Evolutionary conservation across 1,140 invertebrate genomes (phyloP).

Genomic region (Drosophila sulfurigaster): DNA sequence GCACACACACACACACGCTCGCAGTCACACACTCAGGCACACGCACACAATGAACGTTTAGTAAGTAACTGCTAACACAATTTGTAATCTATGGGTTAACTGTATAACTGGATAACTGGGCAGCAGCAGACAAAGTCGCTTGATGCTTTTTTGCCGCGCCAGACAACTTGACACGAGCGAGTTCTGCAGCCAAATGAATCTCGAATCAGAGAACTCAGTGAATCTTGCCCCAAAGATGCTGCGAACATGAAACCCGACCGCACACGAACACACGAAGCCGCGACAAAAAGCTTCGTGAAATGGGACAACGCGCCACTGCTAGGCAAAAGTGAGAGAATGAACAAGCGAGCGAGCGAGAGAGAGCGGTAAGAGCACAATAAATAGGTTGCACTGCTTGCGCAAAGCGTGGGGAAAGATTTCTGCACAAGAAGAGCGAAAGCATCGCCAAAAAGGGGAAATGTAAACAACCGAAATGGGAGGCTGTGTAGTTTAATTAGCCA

Average conservation of each 20-base stretch:
- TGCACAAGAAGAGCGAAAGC: conserved; percentile 14
- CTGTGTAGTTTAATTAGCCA: conserved; percentile 81
- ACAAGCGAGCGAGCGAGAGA: conserved; percentile 11
- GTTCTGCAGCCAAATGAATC: conserved; percentile 83
- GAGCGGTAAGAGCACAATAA: not conserved
- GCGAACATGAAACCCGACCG: conserved; percentile 38
- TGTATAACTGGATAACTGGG: conserved; percentile 45
- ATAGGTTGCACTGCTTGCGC: conserved; percentile 20
- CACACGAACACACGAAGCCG: conserved; percentile 10
- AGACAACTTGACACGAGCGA: conserved; percentile 80
- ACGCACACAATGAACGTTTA: conserved; percentile 18
- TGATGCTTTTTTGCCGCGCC: conserved; percentile 38
- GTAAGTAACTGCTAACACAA: conserved; percentile 57
- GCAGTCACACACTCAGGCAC: conserved; percentile 18
- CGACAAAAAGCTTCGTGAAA: conserved; percentile 35
- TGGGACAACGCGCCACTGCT: conserved; percentile 29
- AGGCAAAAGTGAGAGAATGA: not conserved
- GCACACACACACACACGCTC: conserved; percentile 26
- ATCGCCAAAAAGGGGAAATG: conserved; percentile 61
- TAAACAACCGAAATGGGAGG: conserved; percentile 72
- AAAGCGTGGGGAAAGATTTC: conserved; percentile 26
- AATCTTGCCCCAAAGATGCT: conserved; percentile 69
- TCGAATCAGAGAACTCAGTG: conserved; percentile 32
- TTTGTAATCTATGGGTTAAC: conserved; percentile 50
- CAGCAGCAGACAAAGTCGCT: not conserved